A percentile compares a stretch with the other conserved stretches of the same genome.
These are phyloP conservation scores for Tromatobia lineatoria DNA, from an alignment of 2,888 invertebrate species.

Conservation along the genomic window DNA sequence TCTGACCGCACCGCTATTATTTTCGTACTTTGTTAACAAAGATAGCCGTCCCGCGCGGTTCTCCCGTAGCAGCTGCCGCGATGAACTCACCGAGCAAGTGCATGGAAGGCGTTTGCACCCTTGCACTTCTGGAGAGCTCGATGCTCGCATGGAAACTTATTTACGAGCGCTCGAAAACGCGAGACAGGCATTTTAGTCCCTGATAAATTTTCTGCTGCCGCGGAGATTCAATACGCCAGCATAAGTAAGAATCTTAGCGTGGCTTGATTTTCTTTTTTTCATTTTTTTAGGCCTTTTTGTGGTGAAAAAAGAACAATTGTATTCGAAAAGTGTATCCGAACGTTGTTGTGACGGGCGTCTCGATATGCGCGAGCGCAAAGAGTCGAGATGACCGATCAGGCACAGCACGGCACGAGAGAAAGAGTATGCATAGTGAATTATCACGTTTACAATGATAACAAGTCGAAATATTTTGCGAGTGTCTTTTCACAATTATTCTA, in stretches of 20 bases:
- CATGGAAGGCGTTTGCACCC: constrained; percentile 38
- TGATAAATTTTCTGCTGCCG: constrained; percentile 45
- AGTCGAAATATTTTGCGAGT: constrained; percentile 19
- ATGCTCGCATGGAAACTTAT: constrained; percentile 46
- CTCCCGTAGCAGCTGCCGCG: constrained; percentile 7
- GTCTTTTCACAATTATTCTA: constrained; percentile 14
- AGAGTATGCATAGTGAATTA: constrained; percentile 24
- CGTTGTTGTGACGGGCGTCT: constrained; percentile 40
- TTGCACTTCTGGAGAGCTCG: constrained; percentile 61
- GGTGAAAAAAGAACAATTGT: neutral
- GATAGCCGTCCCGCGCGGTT: constrained; percentile 1
- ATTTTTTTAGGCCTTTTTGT: constrained; percentile 48
- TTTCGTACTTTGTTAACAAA: neutral
- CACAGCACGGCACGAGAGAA: constrained; percentile 65
- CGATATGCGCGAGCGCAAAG: constrained; percentile 43
- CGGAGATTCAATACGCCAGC: neutral
- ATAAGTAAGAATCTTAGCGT: constrained; percentile 22
- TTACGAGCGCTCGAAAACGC: neutral
- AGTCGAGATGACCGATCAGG: constrained; percentile 53
- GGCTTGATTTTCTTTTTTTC: constrained; percentile 30
- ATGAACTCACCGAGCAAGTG: constrained; percentile 57
- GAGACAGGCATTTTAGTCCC: constrained; percentile 33
- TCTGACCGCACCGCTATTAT: constrained; percentile 12
- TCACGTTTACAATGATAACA: constrained; percentile 9
- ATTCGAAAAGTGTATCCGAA: constrained; percentile 47